Evolutionary conservation across 2,888 invertebrate genomes (phyloP).

Genomic region (Diarsia rubi): DNA sequence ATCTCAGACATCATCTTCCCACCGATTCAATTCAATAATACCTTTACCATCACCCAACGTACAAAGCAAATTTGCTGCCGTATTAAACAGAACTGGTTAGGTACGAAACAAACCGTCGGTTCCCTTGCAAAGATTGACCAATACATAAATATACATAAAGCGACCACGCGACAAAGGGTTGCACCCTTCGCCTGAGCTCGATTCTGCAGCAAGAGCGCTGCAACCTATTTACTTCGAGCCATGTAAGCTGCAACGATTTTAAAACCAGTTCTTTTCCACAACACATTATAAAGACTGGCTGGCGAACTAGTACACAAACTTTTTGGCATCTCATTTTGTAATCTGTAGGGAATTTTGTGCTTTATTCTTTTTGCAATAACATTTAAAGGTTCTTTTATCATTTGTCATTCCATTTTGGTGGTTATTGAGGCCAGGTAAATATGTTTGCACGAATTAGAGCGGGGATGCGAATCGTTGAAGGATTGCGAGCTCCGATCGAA

Average conservation of each 20-base stretch:
- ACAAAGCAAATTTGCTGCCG: constrained; percentile 46
- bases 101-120: constrained; percentile 56
- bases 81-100: constrained; percentile 57
- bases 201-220: constrained; percentile 80
- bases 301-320: constrained; percentile 48
- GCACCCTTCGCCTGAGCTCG: constrained; percentile 83
- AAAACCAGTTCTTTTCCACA: constrained; percentile 63
- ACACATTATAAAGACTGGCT: constrained; percentile 63
- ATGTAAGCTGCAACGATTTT: constrained; percentile 62
- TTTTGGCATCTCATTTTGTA: constrained; percentile 28
- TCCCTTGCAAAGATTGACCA: constrained; percentile 68
- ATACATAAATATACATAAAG: constrained; percentile 55
- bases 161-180: constrained; percentile 75
- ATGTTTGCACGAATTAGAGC: constrained; percentile 50
- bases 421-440: constrained; percentile 52
- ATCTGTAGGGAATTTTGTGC: constrained; percentile 35
- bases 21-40: constrained; percentile 2
- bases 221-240: constrained; percentile 74
- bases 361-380: constrained; percentile 40
- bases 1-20: constrained; percentile 2
- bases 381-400: neutral
- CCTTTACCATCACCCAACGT: constrained; percentile 2
- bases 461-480: constrained; percentile 68
- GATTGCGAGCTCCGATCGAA: constrained; percentile 57
- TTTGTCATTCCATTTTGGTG: neutral